Base-by-base conservation (phyloP, 2,888 invertebrate genomes). In the Nebria brevicollis region DNA sequence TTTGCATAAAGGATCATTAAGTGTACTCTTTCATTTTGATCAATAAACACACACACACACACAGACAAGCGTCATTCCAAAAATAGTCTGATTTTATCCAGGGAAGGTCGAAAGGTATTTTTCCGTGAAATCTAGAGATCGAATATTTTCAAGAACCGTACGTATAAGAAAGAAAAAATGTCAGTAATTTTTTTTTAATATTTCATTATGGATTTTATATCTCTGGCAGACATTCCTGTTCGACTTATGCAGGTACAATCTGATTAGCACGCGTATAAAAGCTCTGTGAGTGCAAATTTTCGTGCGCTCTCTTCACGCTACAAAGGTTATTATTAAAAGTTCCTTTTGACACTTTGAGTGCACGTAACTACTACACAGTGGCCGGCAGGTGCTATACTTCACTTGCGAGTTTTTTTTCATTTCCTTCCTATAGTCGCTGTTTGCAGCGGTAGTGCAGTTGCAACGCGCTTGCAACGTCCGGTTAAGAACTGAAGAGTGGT, bases 271-370 rank as follows among this genome's bases (percentile, higher is more conserved):
- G 70, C 77, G 70, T 54, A 43, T 8, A 77, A 70, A 43, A 77
- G 20, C 68, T 25, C 25, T 20, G 25, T 70, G 68, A 43, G 70
- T 70, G 68, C 77, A 68, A 68, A 42, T 41, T 68, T 77, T 43
- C 70, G 70, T 20, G 70, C 25, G 25, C 66, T 34, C 34, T 34
- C 34, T 34, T 34, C 15, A 15, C 54, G 11, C 10, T 34, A 77
- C 70, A 77, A 70, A 77, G 77, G 77, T 68, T 77, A 43, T 76
- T 77, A 77, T 77, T 77, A 77, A 75, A 77, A 70, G 68, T 68
- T 43, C 54, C 43, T 77, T 75, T 77, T 77, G 77, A 77, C 77
- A 77, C 70, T 26, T 77, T 43, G 68, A 77, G 77, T 77, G 77
- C 77, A 70, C 43, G 76, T 34, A 66, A 26, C 13, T 25, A 26